Evolutionary conservation across 1,140 invertebrate species (phyloP), one percentile per base, ranked within the genome.

Genomic region (Drosophila tsacasi): DNA sequence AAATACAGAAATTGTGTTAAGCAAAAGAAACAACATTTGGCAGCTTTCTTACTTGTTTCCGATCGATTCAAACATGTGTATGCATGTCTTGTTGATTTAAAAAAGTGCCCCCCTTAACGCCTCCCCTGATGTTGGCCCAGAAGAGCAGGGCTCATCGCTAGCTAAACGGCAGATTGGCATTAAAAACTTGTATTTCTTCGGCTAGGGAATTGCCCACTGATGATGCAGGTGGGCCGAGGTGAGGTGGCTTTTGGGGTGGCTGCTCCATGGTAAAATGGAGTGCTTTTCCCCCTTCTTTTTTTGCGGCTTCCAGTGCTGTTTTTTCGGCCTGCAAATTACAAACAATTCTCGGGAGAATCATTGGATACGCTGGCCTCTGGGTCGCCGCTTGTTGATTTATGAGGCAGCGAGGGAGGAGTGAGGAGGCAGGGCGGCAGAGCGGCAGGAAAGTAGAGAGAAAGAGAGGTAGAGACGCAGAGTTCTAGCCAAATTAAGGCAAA

Each of bases 121-220:
- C 54, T 21, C 35, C 15, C 8, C 9, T 30, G 23, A n/a, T 7
- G 4, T 10, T 7, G 15, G 37, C 50, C 39, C 32, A 21, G 21
- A 44, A 32, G 42, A 58, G 50, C 19, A 55, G 13, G 50, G 46
- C 58, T 59, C 46, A 72, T 69, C 30, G 57, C 65, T 67, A 71
- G 75, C 81, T 75, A 91, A 87, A 71, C 69, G 81, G 61, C 50
- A 87, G 83, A 83, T 87, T 83, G 83, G 84, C 84, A 89, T 83
- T 89, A 83, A 87, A 86, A 89, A 75, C 69, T 76, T 78, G 60
- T 42, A 35, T 42, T 61, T 44, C 47, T 61, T 46, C 55, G n/a
- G 17, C 52, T 30, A 13, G 69, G 69, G 69, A 73, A 73, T 73
- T 15, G 10, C n/a, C 52, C 44, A 57, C 67, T 52, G 69, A 72